Conservation (phyloP, 2,797 vertebrate species). For the Artibeus lituratus region DNA sequence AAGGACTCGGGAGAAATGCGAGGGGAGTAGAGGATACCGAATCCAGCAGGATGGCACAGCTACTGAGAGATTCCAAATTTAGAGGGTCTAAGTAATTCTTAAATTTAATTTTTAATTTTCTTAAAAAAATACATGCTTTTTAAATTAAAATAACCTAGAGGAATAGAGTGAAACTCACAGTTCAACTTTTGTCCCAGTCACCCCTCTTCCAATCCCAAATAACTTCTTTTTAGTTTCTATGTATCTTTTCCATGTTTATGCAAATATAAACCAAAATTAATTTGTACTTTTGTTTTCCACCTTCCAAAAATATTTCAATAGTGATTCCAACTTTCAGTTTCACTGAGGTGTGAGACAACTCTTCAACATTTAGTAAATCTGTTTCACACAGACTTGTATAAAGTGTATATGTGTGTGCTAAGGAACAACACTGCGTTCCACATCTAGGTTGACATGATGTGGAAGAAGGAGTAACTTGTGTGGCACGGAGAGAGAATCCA, state of each 20-base stretch:
- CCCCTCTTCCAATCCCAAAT: background rate
- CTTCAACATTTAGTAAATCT: background rate
- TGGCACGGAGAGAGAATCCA: background rate
- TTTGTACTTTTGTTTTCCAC: background rate
- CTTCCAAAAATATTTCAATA: background rate
- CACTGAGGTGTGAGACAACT: background rate
- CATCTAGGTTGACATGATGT: background rate
- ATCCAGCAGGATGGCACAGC: background rate
- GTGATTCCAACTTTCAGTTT: background rate
- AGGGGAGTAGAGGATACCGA: too few species aligned
- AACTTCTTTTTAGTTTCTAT: background rate
- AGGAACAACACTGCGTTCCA: background rate
- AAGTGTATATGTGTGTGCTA: background rate
- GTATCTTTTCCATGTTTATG: background rate
- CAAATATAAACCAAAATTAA: background rate
- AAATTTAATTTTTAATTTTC: background rate
- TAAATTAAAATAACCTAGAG: background rate
- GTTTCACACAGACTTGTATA: background rate
- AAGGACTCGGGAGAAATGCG: background rate
- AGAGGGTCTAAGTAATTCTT: background rate
- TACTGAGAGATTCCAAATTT: background rate
- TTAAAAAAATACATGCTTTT: background rate
- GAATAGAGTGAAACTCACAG: background rate
- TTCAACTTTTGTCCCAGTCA: background rate
- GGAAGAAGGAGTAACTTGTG: background rate